Evolutionary conservation across 2,888 invertebrate genomes (phyloP).

Genomic region (Zaprionus lineosus): DNA sequence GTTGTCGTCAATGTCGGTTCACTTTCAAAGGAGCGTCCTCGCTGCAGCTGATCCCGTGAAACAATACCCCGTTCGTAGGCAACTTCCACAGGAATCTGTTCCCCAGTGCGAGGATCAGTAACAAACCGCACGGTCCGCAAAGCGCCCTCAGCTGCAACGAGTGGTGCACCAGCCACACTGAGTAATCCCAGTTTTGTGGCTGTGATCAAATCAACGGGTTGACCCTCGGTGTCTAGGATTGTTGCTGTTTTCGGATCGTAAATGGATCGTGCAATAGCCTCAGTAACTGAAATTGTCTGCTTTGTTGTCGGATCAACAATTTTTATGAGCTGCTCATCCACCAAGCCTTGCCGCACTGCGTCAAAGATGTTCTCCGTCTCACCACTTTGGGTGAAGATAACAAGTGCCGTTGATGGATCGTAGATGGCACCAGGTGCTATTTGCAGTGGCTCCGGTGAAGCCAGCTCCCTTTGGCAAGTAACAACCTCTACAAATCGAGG

Average conservation of each 20-base stretch:
- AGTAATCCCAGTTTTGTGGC: constrained; percentile 91
- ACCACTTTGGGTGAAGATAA: constrained; percentile 88
- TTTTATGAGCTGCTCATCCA: constrained; percentile 87
- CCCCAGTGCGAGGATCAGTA: constrained; percentile 91
- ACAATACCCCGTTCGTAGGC: constrained; percentile 91
- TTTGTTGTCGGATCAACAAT: constrained; percentile 89
- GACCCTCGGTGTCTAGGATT: constrained; percentile 87
- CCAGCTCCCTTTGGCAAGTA: constrained; percentile 82
- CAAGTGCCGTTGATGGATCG: constrained; percentile 89
- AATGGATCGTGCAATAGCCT: constrained; percentile 90
- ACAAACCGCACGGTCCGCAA: constrained; percentile 88
- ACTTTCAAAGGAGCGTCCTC: constrained; percentile 72
- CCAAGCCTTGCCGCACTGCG: constrained; percentile 89
- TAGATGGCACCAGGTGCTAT: constrained; percentile 89
- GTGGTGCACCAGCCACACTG: constrained; percentile 89
- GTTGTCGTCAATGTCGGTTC: constrained; percentile 82
- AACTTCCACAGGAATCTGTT: constrained; percentile 90
- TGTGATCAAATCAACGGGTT: constrained; percentile 87
- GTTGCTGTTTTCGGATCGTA: constrained; percentile 88
- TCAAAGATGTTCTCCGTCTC: constrained; percentile 88
- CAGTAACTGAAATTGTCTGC: constrained; percentile 86
- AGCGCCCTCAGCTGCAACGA: constrained; percentile 88
- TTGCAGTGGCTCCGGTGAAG: constrained; percentile 87
- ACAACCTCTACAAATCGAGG: constrained; percentile 83
- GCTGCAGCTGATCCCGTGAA: constrained; percentile 79